Base-by-base conservation (phyloP, 2,797 vertebrate genomes). In the Adelosebastes latens region DNA sequence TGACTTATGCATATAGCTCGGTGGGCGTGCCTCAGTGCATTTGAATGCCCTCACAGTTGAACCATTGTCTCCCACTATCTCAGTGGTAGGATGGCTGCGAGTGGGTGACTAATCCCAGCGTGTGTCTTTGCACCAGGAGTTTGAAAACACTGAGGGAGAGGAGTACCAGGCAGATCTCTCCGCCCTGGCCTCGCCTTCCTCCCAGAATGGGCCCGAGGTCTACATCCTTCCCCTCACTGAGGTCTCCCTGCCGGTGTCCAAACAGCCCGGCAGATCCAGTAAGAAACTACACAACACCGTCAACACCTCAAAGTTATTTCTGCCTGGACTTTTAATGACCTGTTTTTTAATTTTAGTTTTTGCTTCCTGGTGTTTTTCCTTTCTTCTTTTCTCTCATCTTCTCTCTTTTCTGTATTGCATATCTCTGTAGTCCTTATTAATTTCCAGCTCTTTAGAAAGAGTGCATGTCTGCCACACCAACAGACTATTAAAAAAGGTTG, bases 141-240 rank as follows among this genome's bases (percentile, higher is more conserved):
- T 99, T 92, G 97, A 99, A 93, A 99, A 99, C 92, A 93, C 96
- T 0, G 97, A 98, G 77, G 97, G 97, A 76, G 98, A 99, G 0
- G 98, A 97, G 89, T 97, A 96, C 90, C 95, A 95, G 78, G 96
- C 97, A 4, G 96, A 97, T 86, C 94, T 97, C 83, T 97, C 97
- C 12, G 95, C 94, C 22, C 96, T 97, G 91, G 96, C 96, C 90
- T 98, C 98, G 18, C 97, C 98, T 0, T 96, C 95, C 16, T 92
- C 96, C 3, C 97, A 96, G 94, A 97, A 97, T 88, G 97, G 97
- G 79, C 97, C 97, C 0, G 98, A 99, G 80, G 98, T 99, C 85
- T 99, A 99, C 8, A 96, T 99, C 86, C 96, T 99, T 85, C 98
- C 98, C 1, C 98, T 99, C 90, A 98, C 97, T 0, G 97, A 99